A percentile compares a stretch with the other conserved stretches of the same genome.
These are phyloP conservation scores for Zophobas atratus DNA, from an alignment of 1,140 invertebrate genomes.

Conservation along the genomic window DNA sequence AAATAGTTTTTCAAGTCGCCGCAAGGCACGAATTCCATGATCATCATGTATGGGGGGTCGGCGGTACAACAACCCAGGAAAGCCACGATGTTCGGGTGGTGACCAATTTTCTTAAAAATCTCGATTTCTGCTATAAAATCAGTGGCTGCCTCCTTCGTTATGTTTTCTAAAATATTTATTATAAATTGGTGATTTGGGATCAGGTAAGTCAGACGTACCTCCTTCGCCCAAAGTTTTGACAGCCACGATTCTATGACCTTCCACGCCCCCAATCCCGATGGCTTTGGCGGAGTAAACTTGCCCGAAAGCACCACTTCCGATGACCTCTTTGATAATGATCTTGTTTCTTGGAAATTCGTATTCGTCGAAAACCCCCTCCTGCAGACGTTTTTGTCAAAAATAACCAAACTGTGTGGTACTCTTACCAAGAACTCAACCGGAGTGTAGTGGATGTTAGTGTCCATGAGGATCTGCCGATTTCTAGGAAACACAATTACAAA, in stretches of 20 bases:
- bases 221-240: conserved; percentile 78
- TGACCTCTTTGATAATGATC: conserved; percentile 67
- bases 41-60: conserved; percentile 77
- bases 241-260: conserved; percentile 74
- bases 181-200: conserved; percentile 13
- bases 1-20: conserved; percentile 79
- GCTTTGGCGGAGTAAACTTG: conserved; percentile 77
- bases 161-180: conserved; percentile 65
- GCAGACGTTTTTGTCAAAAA: background rate
- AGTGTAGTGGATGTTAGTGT: conserved; percentile 55
- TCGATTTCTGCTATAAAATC: conserved; percentile 84
- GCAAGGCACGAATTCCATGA: conserved; percentile 86
- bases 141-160: conserved; percentile 73
- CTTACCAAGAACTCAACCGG: conserved; percentile 53
- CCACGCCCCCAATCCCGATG: conserved; percentile 69
- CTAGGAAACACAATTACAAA: background rate
- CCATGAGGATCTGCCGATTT: conserved; percentile 15
- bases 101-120: conserved; percentile 82
- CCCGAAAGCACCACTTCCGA: conserved; percentile 85
- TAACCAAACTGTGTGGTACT: background rate
- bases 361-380: conserved; percentile 47
- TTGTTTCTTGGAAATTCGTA: conserved; percentile 60
- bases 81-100: conserved; percentile 84
- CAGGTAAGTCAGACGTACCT: conserved; percentile 23
- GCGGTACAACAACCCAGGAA: conserved; percentile 85